Conservation (phyloP, 2,888 invertebrate genomes). For the Ormyrus nitidulus region DNA sequence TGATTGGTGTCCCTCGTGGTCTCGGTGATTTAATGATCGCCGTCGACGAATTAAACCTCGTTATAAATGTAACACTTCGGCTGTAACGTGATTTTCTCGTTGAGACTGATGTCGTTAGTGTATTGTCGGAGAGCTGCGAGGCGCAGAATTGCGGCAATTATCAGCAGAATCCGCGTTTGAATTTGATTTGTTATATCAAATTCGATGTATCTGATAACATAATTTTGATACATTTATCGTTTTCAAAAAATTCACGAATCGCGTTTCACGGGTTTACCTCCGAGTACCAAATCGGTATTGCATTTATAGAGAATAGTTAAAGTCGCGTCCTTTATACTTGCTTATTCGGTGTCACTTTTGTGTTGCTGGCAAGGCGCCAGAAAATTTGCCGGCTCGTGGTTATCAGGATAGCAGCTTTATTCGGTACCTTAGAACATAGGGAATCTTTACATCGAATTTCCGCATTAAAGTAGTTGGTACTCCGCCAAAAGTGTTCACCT, state of each 20-base stretch:
- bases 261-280: background rate
- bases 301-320: background rate
- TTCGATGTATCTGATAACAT: background rate
- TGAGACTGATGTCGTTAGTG: too few species aligned
- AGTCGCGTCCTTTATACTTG: slow-evolving; percentile 3
- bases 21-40: too few species aligned
- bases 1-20: too few species aligned
- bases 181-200: background rate
- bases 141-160: too few species aligned
- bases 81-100: too few species aligned
- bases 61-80: too few species aligned
- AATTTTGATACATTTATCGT: background rate
- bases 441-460: slow-evolving; percentile 21
- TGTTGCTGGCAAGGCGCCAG: background rate
- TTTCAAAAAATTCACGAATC: background rate
- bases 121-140: too few species aligned
- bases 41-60: too few species aligned
- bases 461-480: background rate
- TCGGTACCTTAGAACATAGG: slow-evolving; percentile 21
- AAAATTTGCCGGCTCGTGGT: background rate
- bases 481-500: background rate
- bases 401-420: background rate
- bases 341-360: slow-evolving; percentile 20
- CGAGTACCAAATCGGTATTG: background rate
- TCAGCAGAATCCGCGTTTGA: too few species aligned